Base-by-base conservation (phyloP, 2,797 vertebrate genomes). In the Hirundo rustica region DNA sequence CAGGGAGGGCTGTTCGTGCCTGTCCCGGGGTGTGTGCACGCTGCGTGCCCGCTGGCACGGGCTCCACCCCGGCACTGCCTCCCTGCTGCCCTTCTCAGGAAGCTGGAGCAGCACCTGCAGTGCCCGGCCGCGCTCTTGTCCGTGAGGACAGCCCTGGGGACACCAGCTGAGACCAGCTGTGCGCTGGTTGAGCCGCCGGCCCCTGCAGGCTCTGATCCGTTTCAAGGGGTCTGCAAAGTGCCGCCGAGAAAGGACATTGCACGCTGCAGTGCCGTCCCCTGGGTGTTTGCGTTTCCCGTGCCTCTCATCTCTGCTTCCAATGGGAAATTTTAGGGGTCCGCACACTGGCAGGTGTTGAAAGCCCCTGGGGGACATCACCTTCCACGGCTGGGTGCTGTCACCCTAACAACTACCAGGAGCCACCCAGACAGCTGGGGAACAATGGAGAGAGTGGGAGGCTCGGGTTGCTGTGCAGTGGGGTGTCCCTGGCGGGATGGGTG, bases 381-480 rank as follows among this genome's bases (percentile, higher is more conserved):
- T 9, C 57, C 5, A 4, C 1, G 3, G 32, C 70, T 58, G 53
- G 16, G 4, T n/a, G 22, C 40, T 60, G 7, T 15, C 50, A 25
- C 21, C 32, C 16, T 20, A 32, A 34, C 0, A 9, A 2, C 65
- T 5, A 2, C 42, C 0, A 1, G 53, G 61, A 51, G 4, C 19
- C 6, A 7, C 27, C 19, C 40, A 5, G 58, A 25, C 8, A 19
- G 32, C 38, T 32, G 76, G 55, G 62, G 32, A 61, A 1, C 27
- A 1, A 0, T 10, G 79, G 45, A 27, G 54, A 27, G 40, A 32
- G 42, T 5, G 7, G 50, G 16, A 17, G 18, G 57, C 58, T 62
- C 1, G 0, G 20, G n/a, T 27, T 12, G 68, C 47, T 45, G 67
- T 7, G 21, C n/a, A 5, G 4, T 30, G 55, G 21, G 38, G 20